Conservation (phyloP, 2,113 vertebrate genomes). For the Platycercus adscitus region DNA sequence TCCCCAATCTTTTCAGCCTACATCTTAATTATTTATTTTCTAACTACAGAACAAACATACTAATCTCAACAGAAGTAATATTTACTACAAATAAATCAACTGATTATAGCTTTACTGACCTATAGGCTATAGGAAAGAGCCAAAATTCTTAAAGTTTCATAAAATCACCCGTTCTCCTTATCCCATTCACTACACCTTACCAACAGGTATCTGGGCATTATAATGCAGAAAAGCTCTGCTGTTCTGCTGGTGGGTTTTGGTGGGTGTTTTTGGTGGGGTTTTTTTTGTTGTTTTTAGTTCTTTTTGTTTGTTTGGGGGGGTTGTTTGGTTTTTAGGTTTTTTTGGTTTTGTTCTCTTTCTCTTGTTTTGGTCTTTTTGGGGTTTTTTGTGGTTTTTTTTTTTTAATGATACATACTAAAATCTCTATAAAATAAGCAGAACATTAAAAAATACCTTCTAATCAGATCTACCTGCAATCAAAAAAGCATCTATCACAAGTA, state of each 20-base stretch:
- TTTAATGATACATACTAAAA: not conserved
- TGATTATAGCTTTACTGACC: not conserved
- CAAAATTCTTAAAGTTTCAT: not conserved
- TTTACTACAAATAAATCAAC: constrained; percentile 55
- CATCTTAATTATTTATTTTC: constrained; percentile 69
- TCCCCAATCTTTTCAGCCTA: constrained; percentile 44
- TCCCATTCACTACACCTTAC: not conserved
- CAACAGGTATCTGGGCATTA: not conserved
- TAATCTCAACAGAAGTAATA: constrained; percentile 12
- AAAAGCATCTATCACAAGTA: not conserved
- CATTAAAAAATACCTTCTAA: not conserved
- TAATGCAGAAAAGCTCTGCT: not conserved
- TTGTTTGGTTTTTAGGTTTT: too few relatives aligned
- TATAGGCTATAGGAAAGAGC: not conserved
- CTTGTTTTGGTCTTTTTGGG: too few relatives aligned
- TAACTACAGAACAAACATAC: constrained; percentile 37
- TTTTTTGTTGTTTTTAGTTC: too few relatives aligned
- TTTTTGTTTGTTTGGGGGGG: too few relatives aligned
- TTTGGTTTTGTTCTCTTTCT: not conserved
- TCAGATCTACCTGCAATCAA: not conserved
- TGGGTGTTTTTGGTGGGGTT: too few relatives aligned
- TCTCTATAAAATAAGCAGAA: not conserved
- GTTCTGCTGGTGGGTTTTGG: not conserved
- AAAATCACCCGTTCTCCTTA: not conserved
- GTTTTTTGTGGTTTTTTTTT: too few relatives aligned